These are phyloP conservation scores for Papilio aristodemus DNA, from an alignment of 1,140 invertebrate species.

Conservation along the genomic window DNA sequence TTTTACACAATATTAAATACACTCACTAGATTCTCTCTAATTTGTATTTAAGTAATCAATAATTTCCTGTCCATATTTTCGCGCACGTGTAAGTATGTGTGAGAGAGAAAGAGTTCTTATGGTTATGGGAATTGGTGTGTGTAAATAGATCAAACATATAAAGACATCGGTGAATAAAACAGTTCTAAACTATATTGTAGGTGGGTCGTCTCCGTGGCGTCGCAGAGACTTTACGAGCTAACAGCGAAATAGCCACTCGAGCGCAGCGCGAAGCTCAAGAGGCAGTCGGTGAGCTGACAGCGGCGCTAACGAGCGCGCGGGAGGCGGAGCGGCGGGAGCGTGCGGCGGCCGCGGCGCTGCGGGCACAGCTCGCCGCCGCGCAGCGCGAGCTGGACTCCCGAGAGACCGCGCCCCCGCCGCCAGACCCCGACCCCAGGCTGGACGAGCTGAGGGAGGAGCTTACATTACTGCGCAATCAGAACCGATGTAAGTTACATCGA, in stretches of 20 bases:
- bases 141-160: too few relatives aligned
- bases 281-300: slow-evolving; percentile 80
- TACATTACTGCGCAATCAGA: slow-evolving; percentile 84
- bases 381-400: slow-evolving; percentile 76
- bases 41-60: too few relatives aligned
- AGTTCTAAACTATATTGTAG: slow-evolving; percentile 41
- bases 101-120: too few relatives aligned
- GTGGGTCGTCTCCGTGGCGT: slow-evolving; percentile 73
- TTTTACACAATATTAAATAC: too few relatives aligned
- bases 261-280: slow-evolving; percentile 80
- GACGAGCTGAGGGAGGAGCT: slow-evolving; percentile 87
- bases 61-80: too few relatives aligned
- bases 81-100: too few relatives aligned
- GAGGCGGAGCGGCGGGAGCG: slow-evolving; percentile 73
- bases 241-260: slow-evolving; percentile 81
- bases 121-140: too few relatives aligned
- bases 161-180: too few relatives aligned
- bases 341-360: slow-evolving; percentile 50
- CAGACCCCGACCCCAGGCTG: slow-evolving; percentile 84
- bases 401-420: slow-evolving; percentile 80
- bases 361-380: slow-evolving; percentile 80
- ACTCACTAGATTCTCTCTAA: too few relatives aligned
- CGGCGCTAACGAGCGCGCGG: slow-evolving; percentile 82
- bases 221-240: slow-evolving; percentile 81
- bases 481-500: slow-evolving; percentile 83